Base-by-base conservation (phyloP, 92 coral and sea anemone genomes). In the Zoanthus solanderi region DNA sequence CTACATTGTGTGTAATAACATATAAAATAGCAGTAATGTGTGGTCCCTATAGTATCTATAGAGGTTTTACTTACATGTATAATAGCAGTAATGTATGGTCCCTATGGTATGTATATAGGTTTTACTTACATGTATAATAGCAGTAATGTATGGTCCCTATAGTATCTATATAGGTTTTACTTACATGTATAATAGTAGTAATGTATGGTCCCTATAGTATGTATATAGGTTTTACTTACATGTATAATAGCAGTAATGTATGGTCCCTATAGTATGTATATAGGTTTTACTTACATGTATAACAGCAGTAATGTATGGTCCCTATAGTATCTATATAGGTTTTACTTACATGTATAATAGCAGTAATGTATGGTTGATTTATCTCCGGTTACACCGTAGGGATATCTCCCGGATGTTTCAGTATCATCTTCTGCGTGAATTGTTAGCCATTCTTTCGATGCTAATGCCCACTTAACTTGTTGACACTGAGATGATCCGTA, bases 401-500 rank as follows among this genome's bases (percentile, higher is more conserved):
- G 75, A 16, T 66, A 66, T 16, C 14, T 15, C 17, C 71, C 79
- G 0, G 78, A 72, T 53, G 60, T 42, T 2, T 9, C 75, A 5
- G 44, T 84, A 0, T 28, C 80, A 18, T 71, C 80, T 7, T 72
- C 79, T 12, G 88, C 72, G 53, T 84, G 53, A 84, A 72, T 52
- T 13, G 54, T 37, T 5, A 84, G 58, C 79, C 80, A 84, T 30
- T 84, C 88, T 8, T 12, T 11, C 9, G 80, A 23, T 32, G 53
- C 67, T 34, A 71, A 17, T 4, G 88, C 80, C 78, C 78, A 84
- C 66, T 84, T 84, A 14, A 90, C 93, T 37, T 81, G 71, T 67
- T 90, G 93, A 47, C 93, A 90, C 14, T 54, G n/a, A 2, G 60
- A 9, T 48, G 93, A 81, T 23, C 85, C 66, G 18, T 79, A 82